Evolutionary conservation across 1,140 invertebrate species (phyloP).

Genomic region (Doryteuthis pealeii): DNA sequence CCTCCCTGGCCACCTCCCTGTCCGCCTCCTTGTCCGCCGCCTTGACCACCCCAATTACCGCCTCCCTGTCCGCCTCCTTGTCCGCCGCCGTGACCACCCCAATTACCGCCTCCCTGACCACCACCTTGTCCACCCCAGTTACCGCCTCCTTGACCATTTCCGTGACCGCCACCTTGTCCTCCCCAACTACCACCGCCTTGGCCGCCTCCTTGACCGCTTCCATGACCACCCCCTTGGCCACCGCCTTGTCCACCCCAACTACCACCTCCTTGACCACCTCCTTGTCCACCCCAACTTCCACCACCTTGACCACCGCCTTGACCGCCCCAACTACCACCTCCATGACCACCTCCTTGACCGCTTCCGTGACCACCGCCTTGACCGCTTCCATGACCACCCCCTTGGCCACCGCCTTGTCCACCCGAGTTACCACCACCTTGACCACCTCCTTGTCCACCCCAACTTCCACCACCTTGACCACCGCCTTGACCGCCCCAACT

Average conservation of each 20-base stretch:
- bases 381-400: background rate
- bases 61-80: background rate
- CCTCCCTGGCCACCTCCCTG: too few relatives aligned
- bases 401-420: background rate
- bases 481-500: too few relatives aligned
- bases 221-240: too few relatives aligned
- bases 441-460: background rate
- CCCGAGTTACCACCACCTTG: background rate
- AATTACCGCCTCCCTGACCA: background rate
- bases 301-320: background rate
- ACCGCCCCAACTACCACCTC: background rate
- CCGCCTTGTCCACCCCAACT: too few relatives aligned
- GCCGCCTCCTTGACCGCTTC: too few relatives aligned
- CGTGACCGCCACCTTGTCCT: background rate
- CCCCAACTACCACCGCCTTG: background rate
- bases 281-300: background rate
- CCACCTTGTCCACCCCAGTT: background rate
- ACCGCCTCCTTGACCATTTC: background rate
- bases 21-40: background rate
- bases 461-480: background rate
- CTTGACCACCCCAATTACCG: background rate
- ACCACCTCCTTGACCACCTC: background rate
- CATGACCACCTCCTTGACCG: background rate
- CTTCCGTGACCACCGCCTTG: background rate
- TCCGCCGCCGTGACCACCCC: background rate